Evolutionary conservation across 2,113 vertebrate species (phyloP), one percentile per base, ranked within the genome.

Genomic region (Thalassoma bifasciatum): DNA sequence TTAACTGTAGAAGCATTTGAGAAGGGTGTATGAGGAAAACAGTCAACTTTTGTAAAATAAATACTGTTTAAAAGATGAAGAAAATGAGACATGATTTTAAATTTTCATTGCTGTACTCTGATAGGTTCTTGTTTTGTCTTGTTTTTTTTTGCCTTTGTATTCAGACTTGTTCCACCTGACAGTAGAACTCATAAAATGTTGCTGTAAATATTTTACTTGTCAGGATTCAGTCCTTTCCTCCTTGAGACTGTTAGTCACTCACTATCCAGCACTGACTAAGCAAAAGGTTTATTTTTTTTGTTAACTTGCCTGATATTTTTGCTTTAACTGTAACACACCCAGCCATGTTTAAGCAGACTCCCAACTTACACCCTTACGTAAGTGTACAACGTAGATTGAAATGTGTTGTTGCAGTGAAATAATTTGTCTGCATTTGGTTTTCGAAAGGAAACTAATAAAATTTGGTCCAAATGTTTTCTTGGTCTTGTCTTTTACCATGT

Each of bases 371-470:
- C 26, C 36, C 92, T 83, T 92, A 84, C 92, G 91, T 94, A 92
- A 94, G 91, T 94, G 93, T 91, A 92, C 89, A 91, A 92, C 89
- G 93, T 91, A 84, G 78, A 82, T 71, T 79, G 68, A 88, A 87
- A 72, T 84, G 88, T 94, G 93, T 94, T 92, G 79, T 91, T 93
- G 93, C 95, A 92, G 94, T 95, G 91, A 94, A 83, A 73, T 67
- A 66, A 82, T 84, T 93, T 96, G 94, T 96, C 95, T 96, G 93
- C 89, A 92, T 94, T 93, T 82, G 92, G 94, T 96, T 98, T 96
- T 97, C 95, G 94, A 95, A 84, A 90, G 86, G 78, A 91, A 84
- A 83, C 81, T 94, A 98, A 97, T 96, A 96, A 97, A 98, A 96
- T 89, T 91, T 90, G 93, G 79, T 93, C 57, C 67, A 85, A 85